These are phyloP conservation scores for Irena cyanogastra DNA, from an alignment of 2,113 vertebrate species.

Conservation along the genomic window DNA sequence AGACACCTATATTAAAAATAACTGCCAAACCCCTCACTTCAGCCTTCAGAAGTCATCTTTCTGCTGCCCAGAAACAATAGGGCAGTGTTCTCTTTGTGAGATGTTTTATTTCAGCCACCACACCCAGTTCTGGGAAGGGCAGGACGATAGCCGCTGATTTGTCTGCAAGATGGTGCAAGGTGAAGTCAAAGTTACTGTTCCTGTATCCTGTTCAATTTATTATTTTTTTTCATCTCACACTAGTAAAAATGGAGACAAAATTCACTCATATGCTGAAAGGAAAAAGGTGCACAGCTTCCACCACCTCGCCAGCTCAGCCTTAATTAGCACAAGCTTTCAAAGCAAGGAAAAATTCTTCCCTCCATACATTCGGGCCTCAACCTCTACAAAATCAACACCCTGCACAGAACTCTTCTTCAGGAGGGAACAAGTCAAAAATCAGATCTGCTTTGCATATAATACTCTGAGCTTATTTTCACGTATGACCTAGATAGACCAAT, in stretches of 20 bases:
- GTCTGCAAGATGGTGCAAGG: slow-evolving; percentile 47
- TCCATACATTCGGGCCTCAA: not conserved
- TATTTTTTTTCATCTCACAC: not conserved
- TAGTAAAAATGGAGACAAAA: not conserved
- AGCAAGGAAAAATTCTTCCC: not conserved
- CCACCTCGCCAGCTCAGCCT: not conserved
- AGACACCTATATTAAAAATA: not conserved
- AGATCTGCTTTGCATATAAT: not conserved
- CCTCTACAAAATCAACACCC: not conserved
- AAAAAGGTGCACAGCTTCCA: not conserved
- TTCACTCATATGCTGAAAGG: not conserved
- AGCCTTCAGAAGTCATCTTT: not conserved
- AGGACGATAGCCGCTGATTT: not conserved
- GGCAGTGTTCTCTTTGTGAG: slow-evolving; percentile 10
- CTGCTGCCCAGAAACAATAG: slow-evolving; percentile 5
- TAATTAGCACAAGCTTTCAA: not conserved
- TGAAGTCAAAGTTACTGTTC: slow-evolving; percentile 26
- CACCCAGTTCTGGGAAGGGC: slow-evolving; percentile 57
- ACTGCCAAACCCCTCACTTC: not conserved
- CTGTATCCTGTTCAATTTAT: not conserved
- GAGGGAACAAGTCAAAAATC: not conserved
- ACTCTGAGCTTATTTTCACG: not conserved
- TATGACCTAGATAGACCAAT: not conserved
- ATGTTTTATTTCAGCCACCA: slow-evolving; percentile 39
- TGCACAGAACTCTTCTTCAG: not conserved